Conservation (phyloP, 2,797 vertebrate genomes). For the Sebastes matsubarae region DNA sequence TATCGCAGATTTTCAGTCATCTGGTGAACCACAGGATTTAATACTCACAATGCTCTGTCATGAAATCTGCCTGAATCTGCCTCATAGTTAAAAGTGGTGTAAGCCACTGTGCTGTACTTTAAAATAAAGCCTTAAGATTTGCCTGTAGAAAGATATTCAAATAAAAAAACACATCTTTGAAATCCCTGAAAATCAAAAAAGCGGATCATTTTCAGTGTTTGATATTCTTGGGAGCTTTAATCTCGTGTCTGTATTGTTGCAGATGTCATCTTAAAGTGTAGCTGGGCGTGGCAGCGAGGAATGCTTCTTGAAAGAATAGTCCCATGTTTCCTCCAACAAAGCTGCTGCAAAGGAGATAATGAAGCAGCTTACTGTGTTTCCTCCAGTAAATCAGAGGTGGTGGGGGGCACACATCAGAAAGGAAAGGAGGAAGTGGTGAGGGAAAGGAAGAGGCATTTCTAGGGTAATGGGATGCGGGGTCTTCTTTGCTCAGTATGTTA, state of each 20-base stretch:
- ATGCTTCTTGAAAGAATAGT: slow-evolving; percentile 29
- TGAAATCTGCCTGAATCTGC: not conserved
- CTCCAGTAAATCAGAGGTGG: slow-evolving; percentile 9
- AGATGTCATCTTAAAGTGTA: slow-evolving; percentile 31
- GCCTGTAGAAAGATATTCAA: not conserved
- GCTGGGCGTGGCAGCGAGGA: slow-evolving; percentile 34
- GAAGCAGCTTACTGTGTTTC: slow-evolving; percentile 45
- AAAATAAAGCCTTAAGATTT: not conserved
- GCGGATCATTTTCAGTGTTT: not conserved
- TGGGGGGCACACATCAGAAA: slow-evolving; percentile 4
- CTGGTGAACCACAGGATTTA: not conserved
- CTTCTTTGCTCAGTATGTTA: not conserved
- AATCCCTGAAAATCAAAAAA: not conserved
- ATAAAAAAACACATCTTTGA: not conserved
- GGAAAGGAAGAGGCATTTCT: slow-evolving; percentile 34
- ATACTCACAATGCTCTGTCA: not conserved
- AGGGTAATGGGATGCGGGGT: slow-evolving; percentile 56
- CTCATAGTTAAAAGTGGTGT: not conserved
- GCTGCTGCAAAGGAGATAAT: slow-evolving; percentile 53
- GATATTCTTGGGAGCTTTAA: slow-evolving; percentile 9
- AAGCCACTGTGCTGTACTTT: not conserved
- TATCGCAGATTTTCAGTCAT: not conserved
- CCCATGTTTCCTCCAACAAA: slow-evolving; percentile 40
- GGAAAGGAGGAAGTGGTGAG: not conserved
- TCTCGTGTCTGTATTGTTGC: slow-evolving; percentile 12